A percentile compares a stretch with the other conserved stretches of the same genome.
Evolutionary conservation across 2,888 invertebrate species (phyloP).

Genomic region (Meteorus colon): DNA sequence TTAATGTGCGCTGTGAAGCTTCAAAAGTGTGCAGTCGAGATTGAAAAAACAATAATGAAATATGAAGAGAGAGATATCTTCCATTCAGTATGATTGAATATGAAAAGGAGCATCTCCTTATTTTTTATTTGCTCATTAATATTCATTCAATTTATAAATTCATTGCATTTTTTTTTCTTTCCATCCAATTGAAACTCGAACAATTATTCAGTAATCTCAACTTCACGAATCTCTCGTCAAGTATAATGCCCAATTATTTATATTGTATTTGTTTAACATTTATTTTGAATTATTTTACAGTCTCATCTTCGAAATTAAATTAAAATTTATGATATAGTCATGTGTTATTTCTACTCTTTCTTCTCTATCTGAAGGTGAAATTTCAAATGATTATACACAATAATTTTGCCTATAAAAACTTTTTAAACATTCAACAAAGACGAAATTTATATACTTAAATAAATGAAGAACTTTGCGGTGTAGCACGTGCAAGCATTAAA

Average conservation of each 20-base stretch:
- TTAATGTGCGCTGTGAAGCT: neutral
- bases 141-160: neutral
- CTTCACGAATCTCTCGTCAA: neutral
- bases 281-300: neutral
- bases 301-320: neutral
- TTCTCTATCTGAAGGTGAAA: neutral
- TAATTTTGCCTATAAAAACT: neutral
- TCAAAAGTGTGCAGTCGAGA: neutral
- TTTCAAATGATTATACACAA: neutral
- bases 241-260: neutral
- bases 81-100: too few relatives aligned
- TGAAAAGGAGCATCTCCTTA: neutral
- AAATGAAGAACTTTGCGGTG: neutral
- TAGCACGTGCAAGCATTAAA: neutral
- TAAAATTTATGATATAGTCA: neutral
- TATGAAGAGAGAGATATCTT: neutral
- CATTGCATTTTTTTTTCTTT: neutral
- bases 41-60: neutral
- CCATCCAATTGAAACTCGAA: neutral
- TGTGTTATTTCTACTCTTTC: neutral
- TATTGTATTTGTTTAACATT: neutral
- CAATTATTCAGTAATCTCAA: neutral
- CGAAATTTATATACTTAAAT: neutral
- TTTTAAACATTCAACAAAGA: neutral
- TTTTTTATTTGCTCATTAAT: neutral